A percentile compares a stretch with the other conserved stretches of the same genome.
Evolutionary conservation across 2,113 vertebrate genomes (phyloP).

Genomic region (Clarias macrocephalus): DNA sequence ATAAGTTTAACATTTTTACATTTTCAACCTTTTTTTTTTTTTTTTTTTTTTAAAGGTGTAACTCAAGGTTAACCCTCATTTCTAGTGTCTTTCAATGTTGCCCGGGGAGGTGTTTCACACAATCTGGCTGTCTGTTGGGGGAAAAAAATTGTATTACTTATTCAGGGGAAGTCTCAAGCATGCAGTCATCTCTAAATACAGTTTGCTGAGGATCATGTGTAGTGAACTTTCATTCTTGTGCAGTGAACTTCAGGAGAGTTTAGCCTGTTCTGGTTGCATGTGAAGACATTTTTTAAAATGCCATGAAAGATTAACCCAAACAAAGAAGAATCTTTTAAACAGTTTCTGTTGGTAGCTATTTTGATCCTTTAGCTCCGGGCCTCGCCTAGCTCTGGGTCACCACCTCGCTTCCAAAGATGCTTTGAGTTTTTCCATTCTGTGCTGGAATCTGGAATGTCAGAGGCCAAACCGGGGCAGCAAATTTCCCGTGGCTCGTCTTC

Average conservation of each 20-base stretch:
- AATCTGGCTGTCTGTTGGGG: slow-evolving; percentile 39
- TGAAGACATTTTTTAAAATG: background rate
- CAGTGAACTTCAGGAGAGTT: background rate
- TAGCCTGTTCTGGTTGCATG: background rate
- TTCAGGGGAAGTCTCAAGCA: slow-evolving; percentile 37
- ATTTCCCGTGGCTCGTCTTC: slow-evolving; percentile 33
- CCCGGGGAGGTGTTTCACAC: slow-evolving; percentile 44
- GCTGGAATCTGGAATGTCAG: slow-evolving; percentile 50
- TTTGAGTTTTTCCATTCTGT: slow-evolving; percentile 29
- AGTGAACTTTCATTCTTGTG: background rate
- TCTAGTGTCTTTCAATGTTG: background rate
- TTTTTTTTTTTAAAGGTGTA: too few relatives aligned
- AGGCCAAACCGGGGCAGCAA: slow-evolving; percentile 25
- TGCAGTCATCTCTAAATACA: slow-evolving; percentile 26
- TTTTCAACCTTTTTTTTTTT: too few relatives aligned
- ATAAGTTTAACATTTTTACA: background rate
- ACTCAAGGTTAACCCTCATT: background rate
- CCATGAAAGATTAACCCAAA: slow-evolving; percentile 1
- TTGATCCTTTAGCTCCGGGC: slow-evolving; percentile 1
- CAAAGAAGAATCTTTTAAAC: slow-evolving; percentile 2
- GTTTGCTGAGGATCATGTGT: background rate
- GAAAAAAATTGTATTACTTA: slow-evolving; percentile 43
- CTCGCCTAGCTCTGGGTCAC: slow-evolving; percentile 18
- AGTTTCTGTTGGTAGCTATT: slow-evolving; percentile 25
- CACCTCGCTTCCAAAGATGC: slow-evolving; percentile 15